Evolutionary conservation across 2,113 vertebrate species (phyloP).

Genomic region (Heloderma charlesbogerti): DNA sequence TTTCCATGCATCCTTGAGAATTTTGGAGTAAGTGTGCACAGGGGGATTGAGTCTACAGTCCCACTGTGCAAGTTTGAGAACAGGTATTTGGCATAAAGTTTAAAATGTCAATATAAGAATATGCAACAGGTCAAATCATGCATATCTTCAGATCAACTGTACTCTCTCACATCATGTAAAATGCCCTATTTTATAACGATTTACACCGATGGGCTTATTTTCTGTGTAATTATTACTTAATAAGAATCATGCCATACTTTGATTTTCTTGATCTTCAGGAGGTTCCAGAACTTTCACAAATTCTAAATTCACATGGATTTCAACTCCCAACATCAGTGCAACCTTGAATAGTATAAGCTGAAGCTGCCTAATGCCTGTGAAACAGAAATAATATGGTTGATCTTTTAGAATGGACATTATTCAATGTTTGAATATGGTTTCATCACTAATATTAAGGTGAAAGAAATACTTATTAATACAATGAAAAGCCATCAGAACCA

Average conservation of each 20-base stretch:
- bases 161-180: background rate
- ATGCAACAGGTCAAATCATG: background rate
- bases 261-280: slow-evolving; percentile 93
- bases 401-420: background rate
- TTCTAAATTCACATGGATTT: slow-evolving; percentile 96
- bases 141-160: background rate
- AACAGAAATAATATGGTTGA: background rate
- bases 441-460: background rate
- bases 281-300: slow-evolving; percentile 93
- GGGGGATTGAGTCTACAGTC: too few species aligned
- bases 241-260: slow-evolving; percentile 78
- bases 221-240: background rate
- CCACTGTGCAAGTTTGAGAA: background rate
- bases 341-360: slow-evolving; percentile 96
- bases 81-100: background rate
- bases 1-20: background rate
- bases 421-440: background rate
- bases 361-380: slow-evolving; percentile 93
- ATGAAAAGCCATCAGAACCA: background rate
- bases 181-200: background rate
- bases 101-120: background rate
- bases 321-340: slow-evolving; percentile 92
- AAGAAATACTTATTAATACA: background rate
- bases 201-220: background rate
- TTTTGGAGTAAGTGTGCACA: background rate